phyloP scores from a whole-genome alignment of 2,797 vertebrate species.

The Xyrichtys novacula region DNA sequence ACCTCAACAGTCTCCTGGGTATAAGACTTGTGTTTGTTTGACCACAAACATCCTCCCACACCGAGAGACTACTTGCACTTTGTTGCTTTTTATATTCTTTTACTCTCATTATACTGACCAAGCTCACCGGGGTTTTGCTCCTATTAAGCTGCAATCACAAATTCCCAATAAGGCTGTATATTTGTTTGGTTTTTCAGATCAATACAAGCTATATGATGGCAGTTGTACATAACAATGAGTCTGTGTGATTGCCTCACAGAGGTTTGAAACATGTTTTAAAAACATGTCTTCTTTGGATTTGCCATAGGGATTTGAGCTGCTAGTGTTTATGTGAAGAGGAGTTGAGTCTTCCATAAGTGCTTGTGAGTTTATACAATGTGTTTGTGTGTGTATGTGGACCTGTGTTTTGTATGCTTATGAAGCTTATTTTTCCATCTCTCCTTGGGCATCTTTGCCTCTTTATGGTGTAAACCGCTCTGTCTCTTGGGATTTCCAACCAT shows the following conservation, averaged over 20 bases:
- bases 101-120: too few species aligned
- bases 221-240: background rate
- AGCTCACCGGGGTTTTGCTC: too few species aligned
- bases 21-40: too few species aligned
- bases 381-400: background rate
- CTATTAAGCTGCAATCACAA: too few species aligned
- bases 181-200: too few species aligned
- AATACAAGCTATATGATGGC: background rate
- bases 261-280: slow-evolving; percentile 15
- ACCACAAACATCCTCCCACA: too few species aligned
- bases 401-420: background rate
- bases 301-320: slow-evolving; percentile 9
- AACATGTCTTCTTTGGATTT: slow-evolving; percentile 13
- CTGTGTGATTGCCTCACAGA: background rate
- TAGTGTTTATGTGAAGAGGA: slow-evolving; percentile 19
- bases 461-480: slow-evolving; percentile 32
- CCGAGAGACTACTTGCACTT: too few species aligned
- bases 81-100: too few species aligned
- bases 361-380: slow-evolving; percentile 1
- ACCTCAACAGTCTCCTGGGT: too few species aligned
- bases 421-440: slow-evolving; percentile 35
- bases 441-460: slow-evolving; percentile 28
- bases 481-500: slow-evolving; percentile 32
- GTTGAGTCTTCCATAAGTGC: slow-evolving; percentile 15
- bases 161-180: too few species aligned